Evolutionary conservation across 2,113 vertebrate genomes (phyloP), one percentile per base, ranked within the genome.

Genomic region (Prochilodus magdalenae): DNA sequence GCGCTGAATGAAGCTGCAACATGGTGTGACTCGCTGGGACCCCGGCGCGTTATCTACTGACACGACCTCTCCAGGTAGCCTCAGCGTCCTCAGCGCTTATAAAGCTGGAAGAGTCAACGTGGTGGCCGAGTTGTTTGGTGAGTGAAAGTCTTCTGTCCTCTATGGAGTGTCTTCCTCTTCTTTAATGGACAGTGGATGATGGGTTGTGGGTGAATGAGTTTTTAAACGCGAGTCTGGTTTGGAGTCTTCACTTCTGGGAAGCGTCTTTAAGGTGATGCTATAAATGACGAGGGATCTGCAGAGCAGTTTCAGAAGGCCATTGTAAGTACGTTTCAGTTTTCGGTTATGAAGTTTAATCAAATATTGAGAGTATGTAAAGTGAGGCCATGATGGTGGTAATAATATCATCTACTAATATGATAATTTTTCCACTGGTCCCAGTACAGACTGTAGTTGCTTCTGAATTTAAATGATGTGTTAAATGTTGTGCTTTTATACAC

Each of bases 61-160:
- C 10, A 51, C 47, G 13, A 67, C 40, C 40, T 8, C 15, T 27
- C 2, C 26, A 14, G 4, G 55, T n/a, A 20, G 65, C 2, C 4
- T 14, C 30, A 16, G 11, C 4, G 51, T n/a, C 29, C 3, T 11
- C 27, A 44, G 40, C 40, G 40, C 3, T 57, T 44, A 3, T 57
- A 22, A 69, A 40, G n/a, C 65, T 69, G 49, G 29, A 7, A 57
- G 16, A 69, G 18, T 27, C 29, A 26, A 12, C 14, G 20, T 55
- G 36, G 26, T 26, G 36, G 30, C 15, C 13, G 16, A 40, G n/a
- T 24, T 6, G 33, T 80, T 49, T 55, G 77, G 77, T 80, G n/a
- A 80, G 77, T 72, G 24, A 24, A 49, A n/a, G 30, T 62, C 53
- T 44, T 47, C 59, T 30, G n/a, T 70, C 44, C 66, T 44, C 5